phyloP scores from a whole-genome alignment of 2,888 invertebrate genomes.

The Ditylenchus weischeri region DNA sequence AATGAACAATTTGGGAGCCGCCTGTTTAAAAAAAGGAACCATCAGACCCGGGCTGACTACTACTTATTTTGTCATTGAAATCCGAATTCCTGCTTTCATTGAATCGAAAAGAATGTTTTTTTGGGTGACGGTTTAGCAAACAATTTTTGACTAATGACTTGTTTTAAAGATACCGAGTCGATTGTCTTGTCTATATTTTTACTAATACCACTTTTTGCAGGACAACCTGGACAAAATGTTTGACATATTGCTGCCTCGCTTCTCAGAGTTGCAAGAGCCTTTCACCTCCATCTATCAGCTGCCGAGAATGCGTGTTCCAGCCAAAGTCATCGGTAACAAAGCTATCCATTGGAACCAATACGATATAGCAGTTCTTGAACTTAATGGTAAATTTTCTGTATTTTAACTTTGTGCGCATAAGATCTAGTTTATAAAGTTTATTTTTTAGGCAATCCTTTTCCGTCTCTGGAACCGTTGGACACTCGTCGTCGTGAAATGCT shows the following conservation, averaged over 20 bases:
- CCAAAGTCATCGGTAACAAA: slow-evolving; percentile 27
- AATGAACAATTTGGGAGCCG: no score
- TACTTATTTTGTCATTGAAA: no score
- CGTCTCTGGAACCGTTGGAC: slow-evolving; percentile 26
- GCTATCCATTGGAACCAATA: slow-evolving; percentile 41
- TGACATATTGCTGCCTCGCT: slow-evolving; percentile 33
- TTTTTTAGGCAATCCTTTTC: slow-evolving; percentile 36
- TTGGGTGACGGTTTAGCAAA: not conserved
- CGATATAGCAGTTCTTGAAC: slow-evolving; percentile 49
- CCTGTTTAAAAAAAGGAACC: no score
- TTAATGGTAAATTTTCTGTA: slow-evolving; percentile 38
- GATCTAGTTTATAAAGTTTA: not conserved
- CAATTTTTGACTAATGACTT: no score
- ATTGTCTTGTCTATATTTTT: not conserved
- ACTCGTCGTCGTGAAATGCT: slow-evolving; percentile 14
- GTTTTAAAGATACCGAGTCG: no score
- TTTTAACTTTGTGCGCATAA: not conserved
- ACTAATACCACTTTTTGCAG: not conserved
- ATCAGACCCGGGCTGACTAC: no score
- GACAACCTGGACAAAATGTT: slow-evolving; percentile 37
- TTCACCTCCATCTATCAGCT: slow-evolving; percentile 51
- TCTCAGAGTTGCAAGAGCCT: slow-evolving; percentile 38
- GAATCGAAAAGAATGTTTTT: no score
- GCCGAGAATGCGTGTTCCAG: slow-evolving; percentile 43
- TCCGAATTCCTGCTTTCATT: no score